These are phyloP conservation scores for Spilosoma lubricipeda DNA, from an alignment of 2,888 invertebrate species.

Conservation along the genomic window DNA sequence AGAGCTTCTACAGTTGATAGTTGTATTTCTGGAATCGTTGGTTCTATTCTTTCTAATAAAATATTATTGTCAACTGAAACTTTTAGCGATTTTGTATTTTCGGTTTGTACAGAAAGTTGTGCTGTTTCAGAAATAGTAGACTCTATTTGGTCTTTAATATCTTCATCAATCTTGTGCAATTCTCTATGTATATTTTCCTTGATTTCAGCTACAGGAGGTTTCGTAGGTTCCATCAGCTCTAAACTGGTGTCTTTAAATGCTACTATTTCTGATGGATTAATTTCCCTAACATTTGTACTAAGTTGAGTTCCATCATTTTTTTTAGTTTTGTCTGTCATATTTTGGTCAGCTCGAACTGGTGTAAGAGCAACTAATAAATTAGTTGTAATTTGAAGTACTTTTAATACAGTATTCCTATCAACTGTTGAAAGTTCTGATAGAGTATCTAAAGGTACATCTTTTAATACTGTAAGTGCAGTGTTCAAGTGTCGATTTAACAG, in stretches of 20 bases:
- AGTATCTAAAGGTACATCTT: slow-evolving; percentile 44
- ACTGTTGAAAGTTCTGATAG: slow-evolving; percentile 36
- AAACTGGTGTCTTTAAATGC: not conserved
- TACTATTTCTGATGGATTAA: not conserved
- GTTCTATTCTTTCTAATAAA: not conserved
- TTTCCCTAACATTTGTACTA: not conserved
- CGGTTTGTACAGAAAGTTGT: not conserved
- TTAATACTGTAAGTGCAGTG: slow-evolving; percentile 46
- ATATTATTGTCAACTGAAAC: not conserved
- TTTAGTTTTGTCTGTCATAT: not conserved
- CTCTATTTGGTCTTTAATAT: not conserved
- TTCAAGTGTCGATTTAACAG: slow-evolving; percentile 48
- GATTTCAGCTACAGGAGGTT: not conserved
- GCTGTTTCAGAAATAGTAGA: not conserved
- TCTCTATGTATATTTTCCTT: not conserved
- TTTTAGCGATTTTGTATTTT: not conserved
- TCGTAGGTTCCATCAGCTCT: not conserved
- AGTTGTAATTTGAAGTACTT: slow-evolving; percentile 37
- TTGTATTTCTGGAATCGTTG: not conserved
- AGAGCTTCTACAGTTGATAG: slow-evolving; percentile 9
- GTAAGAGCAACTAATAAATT: slow-evolving; percentile 45
- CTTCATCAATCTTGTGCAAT: not conserved
- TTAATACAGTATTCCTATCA: slow-evolving; percentile 35
- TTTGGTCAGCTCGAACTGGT: slow-evolving; percentile 13
- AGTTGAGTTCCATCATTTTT: not conserved